phyloP scores from a whole-genome alignment of 2,888 invertebrate genomes.

The Nemotelus nigrinus region DNA sequence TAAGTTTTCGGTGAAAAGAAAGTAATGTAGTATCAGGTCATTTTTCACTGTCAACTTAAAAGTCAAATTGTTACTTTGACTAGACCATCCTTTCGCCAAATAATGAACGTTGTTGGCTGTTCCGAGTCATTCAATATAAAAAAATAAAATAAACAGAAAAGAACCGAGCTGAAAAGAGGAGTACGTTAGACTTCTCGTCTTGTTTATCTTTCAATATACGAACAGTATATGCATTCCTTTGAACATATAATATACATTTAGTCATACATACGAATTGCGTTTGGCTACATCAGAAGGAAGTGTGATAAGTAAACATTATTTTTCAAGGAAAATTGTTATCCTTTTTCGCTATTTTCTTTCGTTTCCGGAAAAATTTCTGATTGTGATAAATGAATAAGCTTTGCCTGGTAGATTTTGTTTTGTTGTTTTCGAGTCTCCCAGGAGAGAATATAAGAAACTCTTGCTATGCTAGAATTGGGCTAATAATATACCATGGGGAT shows the following conservation, averaged over 20 bases:
- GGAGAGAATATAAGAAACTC: too few species aligned
- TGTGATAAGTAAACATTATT: constrained; percentile 28
- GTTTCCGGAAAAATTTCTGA: constrained; percentile 2
- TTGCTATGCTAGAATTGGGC: too few species aligned
- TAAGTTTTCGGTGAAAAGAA: background rate
- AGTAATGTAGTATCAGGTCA: background rate
- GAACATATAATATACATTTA: too few species aligned
- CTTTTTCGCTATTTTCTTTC: constrained; percentile 12
- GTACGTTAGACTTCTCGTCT: too few species aligned
- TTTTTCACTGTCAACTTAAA: constrained; percentile 28
- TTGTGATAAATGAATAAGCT: constrained; percentile 24
- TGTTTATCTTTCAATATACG: too few species aligned
- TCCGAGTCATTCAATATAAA: constrained; percentile 6
- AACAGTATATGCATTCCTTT: too few species aligned
- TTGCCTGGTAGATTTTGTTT: background rate
- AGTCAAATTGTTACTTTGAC: constrained; percentile 26
- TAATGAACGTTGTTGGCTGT: background rate
- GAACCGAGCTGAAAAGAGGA: too few species aligned
- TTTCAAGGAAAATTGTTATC: constrained; percentile 20
- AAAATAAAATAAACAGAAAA: background rate
- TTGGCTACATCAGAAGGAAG: background rate
- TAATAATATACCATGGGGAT: too few species aligned
- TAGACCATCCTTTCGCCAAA: constrained; percentile 18
- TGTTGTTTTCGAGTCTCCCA: too few species aligned
- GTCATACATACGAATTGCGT: too few species aligned